Percentiles rank a stretch among this genome's conserved stretches.
These are phyloP conservation scores for Pedionomus torquatus DNA, from an alignment of 2,113 vertebrate genomes.

Conservation along the genomic window DNA sequence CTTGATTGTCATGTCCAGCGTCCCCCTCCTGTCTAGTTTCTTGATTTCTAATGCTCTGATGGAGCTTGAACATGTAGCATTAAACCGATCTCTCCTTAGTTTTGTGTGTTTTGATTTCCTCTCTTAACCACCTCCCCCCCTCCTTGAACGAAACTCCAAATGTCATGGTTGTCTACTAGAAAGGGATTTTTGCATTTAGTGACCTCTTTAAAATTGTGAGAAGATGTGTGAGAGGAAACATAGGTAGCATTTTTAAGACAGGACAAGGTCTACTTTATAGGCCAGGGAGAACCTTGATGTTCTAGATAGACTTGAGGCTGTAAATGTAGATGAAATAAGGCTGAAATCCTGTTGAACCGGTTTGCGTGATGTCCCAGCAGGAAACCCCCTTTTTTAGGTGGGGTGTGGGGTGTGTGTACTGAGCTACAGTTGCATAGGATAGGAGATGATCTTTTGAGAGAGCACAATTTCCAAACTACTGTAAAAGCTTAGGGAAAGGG, in stretches of 20 bases:
- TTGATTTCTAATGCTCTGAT: neutral
- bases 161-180: neutral
- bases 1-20: neutral
- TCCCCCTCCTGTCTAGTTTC: neutral
- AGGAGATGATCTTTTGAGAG: neutral
- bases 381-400: neutral
- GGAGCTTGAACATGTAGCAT: neutral
- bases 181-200: neutral
- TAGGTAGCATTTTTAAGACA: neutral
- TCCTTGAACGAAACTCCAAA: neutral
- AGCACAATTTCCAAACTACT: neutral
- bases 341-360: neutral
- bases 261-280: neutral
- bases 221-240: neutral
- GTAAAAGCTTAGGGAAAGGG: neutral
- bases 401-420: neutral
- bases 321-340: neutral
- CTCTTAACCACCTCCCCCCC: accelerated
- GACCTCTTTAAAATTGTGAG: neutral
- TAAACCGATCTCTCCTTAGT: neutral
- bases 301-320: neutral
- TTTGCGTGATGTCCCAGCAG: neutral
- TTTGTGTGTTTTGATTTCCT: neutral
- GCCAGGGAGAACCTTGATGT: neutral
- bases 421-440: accelerated